These are phyloP conservation scores for Prionailurus bengalensis DNA, from an alignment of 2,113 vertebrate genomes.

Conservation along the genomic window DNA sequence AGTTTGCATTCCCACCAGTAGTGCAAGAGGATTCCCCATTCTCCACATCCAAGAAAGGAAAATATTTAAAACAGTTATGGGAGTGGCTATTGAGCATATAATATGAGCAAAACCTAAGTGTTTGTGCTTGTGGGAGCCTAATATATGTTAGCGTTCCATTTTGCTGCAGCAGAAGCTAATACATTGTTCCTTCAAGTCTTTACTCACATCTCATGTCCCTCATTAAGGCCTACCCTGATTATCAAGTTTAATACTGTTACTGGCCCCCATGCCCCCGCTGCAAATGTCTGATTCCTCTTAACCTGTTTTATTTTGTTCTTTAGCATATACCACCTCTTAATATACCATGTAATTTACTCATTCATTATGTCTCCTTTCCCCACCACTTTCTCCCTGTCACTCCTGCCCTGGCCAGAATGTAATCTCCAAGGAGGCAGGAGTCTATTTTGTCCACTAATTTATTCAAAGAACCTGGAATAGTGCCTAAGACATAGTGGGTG, in stretches of 20 bases:
- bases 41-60: not conserved
- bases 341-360: not conserved
- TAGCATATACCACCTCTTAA: not conserved
- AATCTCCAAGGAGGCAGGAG: not conserved
- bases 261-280: not conserved
- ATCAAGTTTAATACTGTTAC: not conserved
- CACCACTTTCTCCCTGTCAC: not conserved
- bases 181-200: not conserved
- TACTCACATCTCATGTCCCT: not conserved
- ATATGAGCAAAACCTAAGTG: not conserved
- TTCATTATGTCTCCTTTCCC: not conserved
- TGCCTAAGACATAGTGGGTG: not conserved
- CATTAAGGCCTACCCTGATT: not conserved
- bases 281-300: conserved; percentile 30
- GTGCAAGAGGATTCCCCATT: too few species aligned
- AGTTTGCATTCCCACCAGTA: too few species aligned
- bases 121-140: not conserved
- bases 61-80: not conserved
- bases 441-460: not conserved
- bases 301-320: not conserved
- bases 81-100: not conserved
- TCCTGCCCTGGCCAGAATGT: not conserved
- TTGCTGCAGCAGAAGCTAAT: not conserved
- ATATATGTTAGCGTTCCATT: not conserved
- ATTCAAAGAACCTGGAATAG: not conserved